phyloP scores from a whole-genome alignment of 2,113 vertebrate species.

The Sphaerodactylus townsendi region DNA sequence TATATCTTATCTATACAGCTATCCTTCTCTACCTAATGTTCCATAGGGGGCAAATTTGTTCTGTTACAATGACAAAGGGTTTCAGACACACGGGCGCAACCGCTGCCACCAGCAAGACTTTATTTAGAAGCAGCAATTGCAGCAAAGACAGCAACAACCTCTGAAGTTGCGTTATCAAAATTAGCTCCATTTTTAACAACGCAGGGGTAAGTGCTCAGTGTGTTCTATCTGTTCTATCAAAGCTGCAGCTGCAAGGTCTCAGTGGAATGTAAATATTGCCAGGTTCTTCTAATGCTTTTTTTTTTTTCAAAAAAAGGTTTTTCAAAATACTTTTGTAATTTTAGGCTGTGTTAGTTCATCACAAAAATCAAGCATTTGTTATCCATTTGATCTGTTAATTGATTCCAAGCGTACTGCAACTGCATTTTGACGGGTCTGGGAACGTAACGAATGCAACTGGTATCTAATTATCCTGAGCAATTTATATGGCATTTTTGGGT shows the following conservation, averaged over 20 bases:
- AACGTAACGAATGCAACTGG: background rate
- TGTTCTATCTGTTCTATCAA: constrained; percentile 45
- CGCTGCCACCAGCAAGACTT: constrained; percentile 60
- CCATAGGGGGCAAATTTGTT: constrained; percentile 71
- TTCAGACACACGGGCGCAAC: constrained; percentile 72
- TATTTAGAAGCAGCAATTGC: constrained; percentile 75
- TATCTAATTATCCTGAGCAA: background rate
- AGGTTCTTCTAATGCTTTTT: constrained; percentile 65
- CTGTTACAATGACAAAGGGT: constrained; percentile 69
- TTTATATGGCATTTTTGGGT: background rate
- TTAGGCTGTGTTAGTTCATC: background rate
- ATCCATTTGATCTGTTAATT: background rate
- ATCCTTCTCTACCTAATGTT: constrained; percentile 38
- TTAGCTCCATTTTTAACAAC: constrained; percentile 25
- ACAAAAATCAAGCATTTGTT: background rate
- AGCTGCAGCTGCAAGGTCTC: constrained; percentile 69
- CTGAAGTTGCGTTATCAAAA: constrained; percentile 74
- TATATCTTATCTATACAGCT: too few species aligned
- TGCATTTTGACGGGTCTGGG: background rate
- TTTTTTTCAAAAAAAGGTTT: background rate
- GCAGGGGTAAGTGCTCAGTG: background rate
- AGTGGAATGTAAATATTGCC: constrained; percentile 70
- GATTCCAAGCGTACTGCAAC: background rate
- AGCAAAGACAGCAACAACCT: constrained; percentile 62
- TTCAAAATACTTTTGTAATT: background rate